phyloP scores from a whole-genome alignment of 2,888 invertebrate species.

The Cabera pusaria region DNA sequence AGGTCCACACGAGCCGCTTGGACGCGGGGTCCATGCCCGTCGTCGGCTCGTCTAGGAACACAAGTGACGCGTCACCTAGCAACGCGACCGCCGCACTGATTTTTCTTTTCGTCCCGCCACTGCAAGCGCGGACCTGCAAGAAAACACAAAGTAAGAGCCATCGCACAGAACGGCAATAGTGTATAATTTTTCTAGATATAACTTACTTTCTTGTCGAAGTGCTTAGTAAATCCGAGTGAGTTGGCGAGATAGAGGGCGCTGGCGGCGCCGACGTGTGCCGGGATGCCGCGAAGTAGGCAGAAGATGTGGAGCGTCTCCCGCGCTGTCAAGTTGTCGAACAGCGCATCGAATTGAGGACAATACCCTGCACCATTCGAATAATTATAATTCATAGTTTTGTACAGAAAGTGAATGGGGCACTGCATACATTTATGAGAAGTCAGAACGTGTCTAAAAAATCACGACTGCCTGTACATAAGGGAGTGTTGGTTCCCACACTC shows the following conservation, averaged over 20 bases:
- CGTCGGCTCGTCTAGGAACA: slow-evolving; percentile 87
- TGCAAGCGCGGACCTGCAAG: slow-evolving; percentile 80
- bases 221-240: slow-evolving; percentile 82
- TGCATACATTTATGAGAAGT: too few species aligned
- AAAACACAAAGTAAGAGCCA: too few species aligned
- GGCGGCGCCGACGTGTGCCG: slow-evolving; percentile 62
- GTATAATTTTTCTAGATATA: too few species aligned
- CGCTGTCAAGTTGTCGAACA: slow-evolving; percentile 87
- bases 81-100: slow-evolving; percentile 88
- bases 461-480: too few species aligned
- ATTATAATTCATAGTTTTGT: too few species aligned
- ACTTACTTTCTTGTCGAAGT: slow-evolving; percentile 82
- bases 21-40: slow-evolving; percentile 93
- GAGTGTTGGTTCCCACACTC: too few species aligned
- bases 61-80: slow-evolving; percentile 86
- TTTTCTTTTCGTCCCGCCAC: slow-evolving; percentile 91
- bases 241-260: slow-evolving; percentile 75
- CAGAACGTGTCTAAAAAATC: too few species aligned
- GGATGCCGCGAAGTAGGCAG: slow-evolving; percentile 86
- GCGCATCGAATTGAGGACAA: slow-evolving; percentile 90
- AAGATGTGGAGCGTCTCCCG: slow-evolving; percentile 87
- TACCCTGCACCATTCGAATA: slow-evolving; percentile 85
- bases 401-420: too few species aligned
- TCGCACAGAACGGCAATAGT: too few species aligned
- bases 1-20: slow-evolving; percentile 91